These are phyloP conservation scores for human (Homo sapiens) DNA, from an alignment of 2,113 vertebrate genomes.

Conservation along the genomic window DNA sequence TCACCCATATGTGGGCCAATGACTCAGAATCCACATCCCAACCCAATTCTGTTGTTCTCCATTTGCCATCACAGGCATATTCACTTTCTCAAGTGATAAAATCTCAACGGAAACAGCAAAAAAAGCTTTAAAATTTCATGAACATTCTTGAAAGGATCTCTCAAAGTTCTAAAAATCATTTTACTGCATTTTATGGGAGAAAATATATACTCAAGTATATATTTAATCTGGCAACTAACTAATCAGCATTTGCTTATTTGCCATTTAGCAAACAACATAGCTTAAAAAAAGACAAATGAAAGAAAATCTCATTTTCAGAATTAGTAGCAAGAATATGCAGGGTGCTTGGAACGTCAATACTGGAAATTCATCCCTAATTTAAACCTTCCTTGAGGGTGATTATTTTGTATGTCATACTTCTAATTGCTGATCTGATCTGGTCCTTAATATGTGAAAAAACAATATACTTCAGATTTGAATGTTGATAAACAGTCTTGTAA, in stretches of 20 bases:
- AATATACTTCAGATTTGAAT: not conserved
- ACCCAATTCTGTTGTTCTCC: not conserved
- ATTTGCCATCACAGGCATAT: not conserved
- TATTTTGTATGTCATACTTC: not conserved
- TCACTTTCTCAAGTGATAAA: not conserved
- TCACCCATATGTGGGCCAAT: not conserved
- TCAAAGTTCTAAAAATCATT: constrained; percentile 14
- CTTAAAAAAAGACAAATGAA: not conserved
- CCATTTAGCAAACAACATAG: not conserved
- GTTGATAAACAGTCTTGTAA: not conserved
- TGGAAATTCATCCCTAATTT: not conserved
- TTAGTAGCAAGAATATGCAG: not conserved
- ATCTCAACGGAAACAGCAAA: not conserved
- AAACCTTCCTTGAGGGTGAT: not conserved
- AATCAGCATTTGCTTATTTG: not conserved
- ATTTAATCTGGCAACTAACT: not conserved
- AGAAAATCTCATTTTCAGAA: constrained; percentile 15
- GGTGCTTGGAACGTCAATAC: not conserved
- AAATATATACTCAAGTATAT: not conserved
- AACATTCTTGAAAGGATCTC: not conserved
- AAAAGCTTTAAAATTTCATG: not conserved
- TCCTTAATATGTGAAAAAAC: not conserved
- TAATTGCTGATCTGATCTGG: not conserved
- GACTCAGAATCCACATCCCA: not conserved
- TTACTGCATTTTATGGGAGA: not conserved